Base-by-base conservation (phyloP, 2,797 vertebrate genomes). In the Chlorospingus semifuscus region DNA sequence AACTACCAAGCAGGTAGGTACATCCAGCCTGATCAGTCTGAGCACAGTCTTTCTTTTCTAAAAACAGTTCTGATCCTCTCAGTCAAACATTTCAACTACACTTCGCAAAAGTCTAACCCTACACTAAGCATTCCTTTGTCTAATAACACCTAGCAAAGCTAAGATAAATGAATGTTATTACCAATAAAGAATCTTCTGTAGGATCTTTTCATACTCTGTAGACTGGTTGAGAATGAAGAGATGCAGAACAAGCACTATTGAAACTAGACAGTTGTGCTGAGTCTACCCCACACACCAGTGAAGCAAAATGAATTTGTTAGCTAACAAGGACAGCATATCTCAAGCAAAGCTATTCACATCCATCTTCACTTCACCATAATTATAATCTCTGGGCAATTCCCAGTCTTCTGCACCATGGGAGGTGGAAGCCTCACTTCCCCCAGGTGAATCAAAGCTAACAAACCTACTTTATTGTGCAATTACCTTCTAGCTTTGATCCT, bases 401-500 rank as follows among this genome's bases (percentile, higher is more conserved):
- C 52, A 64, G 30, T 61, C 37, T 91, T 71, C 53, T 61, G 46
- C 55, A 76, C 29, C 13, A 41, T 2, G 12, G 9, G 49, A 94
- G 77, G 55, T 61, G 55, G 79, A 94, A 86, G 42, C 36, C 41
- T 71, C 60, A 26, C 68, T 80, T 91, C 46, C 53, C 27, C 8
- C 47, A 50, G 36, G 41, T 10, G 37, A 82, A 85, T 71, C 82
- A 89, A 84, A 95, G 55, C 63, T 52, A 92, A 78, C 27, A 94
- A 91, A 92, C 52, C 39, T 83, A 71, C 72, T 85, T 87, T 68
- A 83, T 27, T 78, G 24, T 39, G 78, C 53, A 91, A 85, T 81
- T 87, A 80, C 47, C 50, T 71, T 69, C 36, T 61, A 85, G 60
- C 61, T 95, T 89, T 95, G 83, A 89, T 94, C 56, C 84, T 75